Evolutionary conservation across 2,797 vertebrate genomes (phyloP), one percentile per base, ranked within the genome.

Genomic region (Sternotherus odoratus): DNA sequence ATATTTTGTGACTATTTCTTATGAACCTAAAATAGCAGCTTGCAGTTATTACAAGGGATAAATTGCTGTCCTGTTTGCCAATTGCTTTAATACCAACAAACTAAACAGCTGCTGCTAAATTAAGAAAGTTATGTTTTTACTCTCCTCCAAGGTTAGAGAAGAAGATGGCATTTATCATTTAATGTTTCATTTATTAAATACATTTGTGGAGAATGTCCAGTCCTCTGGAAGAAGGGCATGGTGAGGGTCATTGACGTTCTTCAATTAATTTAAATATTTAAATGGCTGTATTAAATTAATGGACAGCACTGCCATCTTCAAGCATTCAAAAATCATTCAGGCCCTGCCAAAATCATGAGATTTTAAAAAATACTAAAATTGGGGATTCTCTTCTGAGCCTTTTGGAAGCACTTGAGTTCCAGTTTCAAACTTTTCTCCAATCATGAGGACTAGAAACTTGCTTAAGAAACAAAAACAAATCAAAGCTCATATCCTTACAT

Each of bases 31-130:
- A 97, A 97, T 85, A 96, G 92, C 83, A 93, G 94, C 90, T 96
- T 24, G 56, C 92, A 95, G 93, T 97, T 94, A 97, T 96, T 96
- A 63, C 90, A 93, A 26, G 87, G 88, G 88, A 95, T 92, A 97
- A 98, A 97, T 97, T 96, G 96, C 96, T 96, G 80, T 94, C 96
- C 93, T 85, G 95, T 97, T 96, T 96, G 84, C 92, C 46, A 4
- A 79, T 85, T 69, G 30, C 87, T 96, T 96, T 91, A 94, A 94
- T 85, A 60, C 63, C 54, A 92, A 79, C 86, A 4, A 1, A 93
- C 92, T 78, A 89, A 96, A 88, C 94, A 90, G 85, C 94, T 91
- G 89, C 93, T 93, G 94, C 69, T 93, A 94, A 95, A 92, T 72
- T 33, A n/a, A 94, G 84, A 77, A 86, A 90, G 92, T 95, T 89